Conservation (phyloP, 1,140 invertebrate genomes). For the Lepidostoma basale region DNA sequence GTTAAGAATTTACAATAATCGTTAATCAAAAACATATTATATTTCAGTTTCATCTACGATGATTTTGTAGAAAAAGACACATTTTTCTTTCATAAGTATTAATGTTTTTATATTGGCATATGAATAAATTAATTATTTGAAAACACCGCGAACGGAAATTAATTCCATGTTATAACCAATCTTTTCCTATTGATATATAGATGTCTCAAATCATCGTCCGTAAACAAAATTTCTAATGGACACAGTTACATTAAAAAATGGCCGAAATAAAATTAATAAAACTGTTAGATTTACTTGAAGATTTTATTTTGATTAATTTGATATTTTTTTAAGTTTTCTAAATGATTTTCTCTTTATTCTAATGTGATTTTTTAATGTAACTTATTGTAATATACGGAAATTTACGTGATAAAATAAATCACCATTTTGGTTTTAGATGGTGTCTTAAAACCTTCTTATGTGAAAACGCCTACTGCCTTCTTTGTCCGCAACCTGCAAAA, state of each 20-base stretch:
- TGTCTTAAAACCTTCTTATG: constrained; percentile 8
- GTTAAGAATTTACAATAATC: too few relatives aligned
- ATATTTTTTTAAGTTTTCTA: not conserved
- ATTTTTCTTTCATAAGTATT: too few relatives aligned
- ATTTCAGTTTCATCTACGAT: too few relatives aligned
- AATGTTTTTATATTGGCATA: too few relatives aligned
- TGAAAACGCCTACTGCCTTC: constrained; percentile 34
- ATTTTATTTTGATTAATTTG: not conserved
- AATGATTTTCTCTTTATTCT: not conserved
- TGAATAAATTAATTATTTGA: too few relatives aligned
- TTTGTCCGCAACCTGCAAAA: constrained; percentile 38
- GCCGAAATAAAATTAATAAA: too few relatives aligned
- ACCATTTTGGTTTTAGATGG: not conserved
- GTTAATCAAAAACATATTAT: too few relatives aligned
- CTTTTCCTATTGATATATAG: constrained; percentile 7
- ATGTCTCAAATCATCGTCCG: not conserved
- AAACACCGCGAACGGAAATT: too few relatives aligned
- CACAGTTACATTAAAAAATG: constrained; percentile 8
- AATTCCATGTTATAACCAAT: too few relatives aligned
- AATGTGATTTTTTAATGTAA: not conserved
- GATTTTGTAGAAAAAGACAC: too few relatives aligned
- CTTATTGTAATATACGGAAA: not conserved
- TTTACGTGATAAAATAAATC: not conserved
- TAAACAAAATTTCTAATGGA: not conserved
- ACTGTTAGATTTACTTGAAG: too few relatives aligned